Conservation (phyloP, 2,797 vertebrate genomes). For the Rallus crepitans region DNA sequence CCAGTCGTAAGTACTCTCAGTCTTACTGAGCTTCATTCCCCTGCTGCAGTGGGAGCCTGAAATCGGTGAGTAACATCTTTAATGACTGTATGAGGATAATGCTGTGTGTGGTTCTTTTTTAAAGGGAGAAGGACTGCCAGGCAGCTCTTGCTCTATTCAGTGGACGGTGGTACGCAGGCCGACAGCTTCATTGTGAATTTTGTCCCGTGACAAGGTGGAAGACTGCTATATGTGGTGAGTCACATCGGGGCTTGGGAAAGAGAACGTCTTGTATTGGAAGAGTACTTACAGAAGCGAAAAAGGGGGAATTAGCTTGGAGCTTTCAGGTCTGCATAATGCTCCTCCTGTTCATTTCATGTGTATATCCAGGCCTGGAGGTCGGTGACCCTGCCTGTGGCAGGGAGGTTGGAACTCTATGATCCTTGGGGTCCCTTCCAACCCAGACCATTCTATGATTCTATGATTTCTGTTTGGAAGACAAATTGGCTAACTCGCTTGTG, state of each 20-base stretch:
- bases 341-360: not conserved
- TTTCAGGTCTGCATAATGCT: not conserved
- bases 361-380: too few species aligned
- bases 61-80: not conserved
- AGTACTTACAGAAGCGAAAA: not conserved
- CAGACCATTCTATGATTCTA: too few species aligned
- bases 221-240: slow-evolving; percentile 96
- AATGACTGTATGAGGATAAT: not conserved
- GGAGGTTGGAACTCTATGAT: too few species aligned
- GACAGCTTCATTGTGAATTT: slow-evolving; percentile 96
- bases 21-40: not conserved
- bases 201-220: slow-evolving; percentile 97
- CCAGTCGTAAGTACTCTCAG: slow-evolving; percentile 86
- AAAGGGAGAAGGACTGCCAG: slow-evolving; percentile 93
- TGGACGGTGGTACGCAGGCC: slow-evolving; percentile 95
- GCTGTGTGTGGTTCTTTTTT: not conserved
- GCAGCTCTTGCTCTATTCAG: slow-evolving; percentile 92
- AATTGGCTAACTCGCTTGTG: not conserved
- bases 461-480: not conserved
- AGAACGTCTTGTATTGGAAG: not conserved
- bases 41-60: not conserved
- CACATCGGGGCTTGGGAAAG: not conserved
- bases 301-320: not conserved
- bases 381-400: too few species aligned
- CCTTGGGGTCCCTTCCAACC: too few species aligned